A percentile compares a stretch with the other conserved stretches of the same genome.
phyloP scores from a whole-genome alignment of 2,113 vertebrate genomes.

The Dunckerocampus dactyliophorus region DNA sequence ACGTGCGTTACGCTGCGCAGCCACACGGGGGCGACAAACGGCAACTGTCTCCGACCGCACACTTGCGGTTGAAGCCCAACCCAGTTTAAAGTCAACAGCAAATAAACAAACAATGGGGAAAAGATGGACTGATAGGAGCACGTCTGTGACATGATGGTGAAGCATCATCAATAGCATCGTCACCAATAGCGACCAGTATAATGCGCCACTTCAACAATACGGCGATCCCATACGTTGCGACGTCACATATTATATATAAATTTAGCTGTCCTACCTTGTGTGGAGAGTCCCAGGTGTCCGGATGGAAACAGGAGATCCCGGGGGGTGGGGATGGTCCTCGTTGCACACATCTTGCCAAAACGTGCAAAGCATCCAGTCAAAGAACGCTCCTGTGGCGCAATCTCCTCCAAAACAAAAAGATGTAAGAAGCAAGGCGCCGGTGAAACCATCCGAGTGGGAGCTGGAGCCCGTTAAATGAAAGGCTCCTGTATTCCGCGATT shows the following conservation, averaged over 20 bases:
- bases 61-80: constrained; percentile 12
- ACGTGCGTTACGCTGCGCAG: neutral
- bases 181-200: neutral
- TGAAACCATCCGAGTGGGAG: constrained; percentile 69
- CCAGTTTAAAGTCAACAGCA: constrained; percentile 39
- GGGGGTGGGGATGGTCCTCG: constrained; percentile 61
- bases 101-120: constrained; percentile 20
- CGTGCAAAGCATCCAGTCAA: constrained; percentile 54
- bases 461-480: constrained; percentile 83
- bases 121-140: neutral
- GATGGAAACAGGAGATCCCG: constrained; percentile 59
- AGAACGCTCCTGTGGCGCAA: constrained; percentile 56
- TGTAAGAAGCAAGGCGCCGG: constrained; percentile 71
- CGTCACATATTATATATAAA: neutral
- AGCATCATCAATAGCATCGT: neutral
- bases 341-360: constrained; percentile 74
- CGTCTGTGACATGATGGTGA: neutral
- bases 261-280: constrained; percentile 40
- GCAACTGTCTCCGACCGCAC: constrained; percentile 15
- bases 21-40: constrained; percentile 67
- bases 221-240: neutral
- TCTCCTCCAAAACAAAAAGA: constrained; percentile 58
- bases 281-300: constrained; percentile 58
- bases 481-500: constrained; percentile 92
- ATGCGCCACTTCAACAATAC: neutral